Evolutionary conservation across 53 echinoderm and acorn worm genomes (phyloP).

Genomic region (Echinarachnius parma): DNA sequence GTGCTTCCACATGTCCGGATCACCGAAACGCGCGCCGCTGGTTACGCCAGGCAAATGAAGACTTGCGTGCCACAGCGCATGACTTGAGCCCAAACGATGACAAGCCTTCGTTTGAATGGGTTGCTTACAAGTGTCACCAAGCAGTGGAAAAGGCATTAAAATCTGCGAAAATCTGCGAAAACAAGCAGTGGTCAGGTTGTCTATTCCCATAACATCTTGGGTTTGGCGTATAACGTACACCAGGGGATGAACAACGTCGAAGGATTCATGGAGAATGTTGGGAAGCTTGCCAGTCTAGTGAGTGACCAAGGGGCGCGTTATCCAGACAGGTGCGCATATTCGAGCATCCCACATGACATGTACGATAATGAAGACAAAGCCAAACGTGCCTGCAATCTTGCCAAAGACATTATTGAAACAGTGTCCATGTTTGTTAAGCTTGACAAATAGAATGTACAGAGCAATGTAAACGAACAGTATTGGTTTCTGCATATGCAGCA

Average conservation of each 20-base stretch:
- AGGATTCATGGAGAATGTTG: neutral
- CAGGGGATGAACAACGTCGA: neutral
- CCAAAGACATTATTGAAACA: too few species aligned
- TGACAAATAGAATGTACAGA: too few species aligned
- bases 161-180: constrained; percentile 43
- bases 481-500: too few species aligned
- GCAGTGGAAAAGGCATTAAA: constrained; percentile 47
- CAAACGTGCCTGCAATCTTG: too few species aligned
- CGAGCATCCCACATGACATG: constrained; percentile 5
- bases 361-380: neutral
- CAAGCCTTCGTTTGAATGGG: constrained; percentile 46
- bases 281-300: neutral
- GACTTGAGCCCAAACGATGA: constrained; percentile 25
- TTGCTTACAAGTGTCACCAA: constrained; percentile 27
- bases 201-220: neutral
- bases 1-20: constrained; percentile 20
- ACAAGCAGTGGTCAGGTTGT: neutral
- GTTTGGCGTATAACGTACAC: neutral
- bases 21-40: constrained; percentile 28
- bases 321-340: constrained; percentile 22
- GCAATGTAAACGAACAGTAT: too few species aligned
- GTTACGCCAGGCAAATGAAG: constrained; percentile 27
- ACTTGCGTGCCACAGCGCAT: constrained; percentile 12
- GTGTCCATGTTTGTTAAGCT: too few species aligned
- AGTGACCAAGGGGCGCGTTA: constrained; percentile 4